A percentile compares a stretch with the other conserved stretches of the same genome.
These are phyloP conservation scores for Notamacropus eugenii DNA, from an alignment of 2,797 vertebrate genomes.

Conservation along the genomic window DNA sequence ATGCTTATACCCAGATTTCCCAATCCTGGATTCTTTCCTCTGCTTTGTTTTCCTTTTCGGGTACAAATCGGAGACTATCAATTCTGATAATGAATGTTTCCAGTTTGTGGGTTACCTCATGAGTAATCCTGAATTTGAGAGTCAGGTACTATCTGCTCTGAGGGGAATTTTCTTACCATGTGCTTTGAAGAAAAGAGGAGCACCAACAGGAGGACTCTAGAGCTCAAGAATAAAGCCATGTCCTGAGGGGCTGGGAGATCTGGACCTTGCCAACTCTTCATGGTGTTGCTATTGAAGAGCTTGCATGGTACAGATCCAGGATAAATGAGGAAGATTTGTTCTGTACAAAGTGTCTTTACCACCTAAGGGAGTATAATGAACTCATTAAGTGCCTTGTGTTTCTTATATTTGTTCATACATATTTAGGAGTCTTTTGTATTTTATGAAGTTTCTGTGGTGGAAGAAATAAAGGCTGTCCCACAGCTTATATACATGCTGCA, in stretches of 20 bases:
- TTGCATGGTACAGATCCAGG: neutral
- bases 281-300: neutral
- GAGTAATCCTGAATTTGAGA: neutral
- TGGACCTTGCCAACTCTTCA: neutral
- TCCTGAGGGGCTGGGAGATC: neutral
- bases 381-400: neutral
- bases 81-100: neutral
- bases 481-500: neutral
- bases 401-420: neutral
- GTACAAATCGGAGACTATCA: neutral
- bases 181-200: neutral
- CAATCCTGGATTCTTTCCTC: neutral
- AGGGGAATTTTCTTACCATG: neutral
- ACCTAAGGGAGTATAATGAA: neutral
- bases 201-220: neutral
- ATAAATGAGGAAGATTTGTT: neutral
- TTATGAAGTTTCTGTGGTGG: neutral
- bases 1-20: neutral
- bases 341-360: neutral
- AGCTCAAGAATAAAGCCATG: neutral
- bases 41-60: neutral
- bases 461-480: neutral
- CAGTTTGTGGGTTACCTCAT: neutral
- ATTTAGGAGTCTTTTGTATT: neutral
- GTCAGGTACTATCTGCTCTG: neutral